A percentile compares a stretch with the other conserved stretches of the same genome.
phyloP scores from a whole-genome alignment of 2,113 vertebrate genomes.

The Rhinolophus sinicus region DNA sequence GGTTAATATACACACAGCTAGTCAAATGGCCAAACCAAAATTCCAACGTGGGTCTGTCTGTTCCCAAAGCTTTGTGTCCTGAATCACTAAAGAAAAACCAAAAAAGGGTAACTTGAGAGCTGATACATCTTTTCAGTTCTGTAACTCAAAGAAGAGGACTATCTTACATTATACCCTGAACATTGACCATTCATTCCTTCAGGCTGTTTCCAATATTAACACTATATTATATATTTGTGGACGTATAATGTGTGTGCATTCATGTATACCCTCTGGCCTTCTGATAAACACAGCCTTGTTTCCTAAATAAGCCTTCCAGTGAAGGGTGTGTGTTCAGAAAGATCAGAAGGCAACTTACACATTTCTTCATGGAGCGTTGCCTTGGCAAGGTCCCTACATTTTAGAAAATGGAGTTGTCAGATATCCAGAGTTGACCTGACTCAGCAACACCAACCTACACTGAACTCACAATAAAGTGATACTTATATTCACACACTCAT shows the following conservation, averaged over 20 bases:
- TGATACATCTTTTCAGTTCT: neutral
- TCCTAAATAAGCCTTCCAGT: neutral
- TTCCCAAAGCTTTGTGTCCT: neutral
- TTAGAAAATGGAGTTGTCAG: neutral
- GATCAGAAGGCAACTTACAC: neutral
- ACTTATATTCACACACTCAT: neutral
- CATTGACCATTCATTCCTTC: neutral
- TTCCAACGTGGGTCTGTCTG: neutral
- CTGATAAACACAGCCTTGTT: neutral
- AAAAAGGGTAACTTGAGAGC: neutral
- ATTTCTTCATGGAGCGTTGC: neutral
- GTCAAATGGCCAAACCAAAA: neutral
- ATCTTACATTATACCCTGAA: neutral
- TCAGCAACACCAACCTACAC: neutral
- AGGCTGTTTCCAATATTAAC: neutral
- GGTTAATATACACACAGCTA: neutral
- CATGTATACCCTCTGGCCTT: neutral
- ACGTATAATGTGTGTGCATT: neutral
- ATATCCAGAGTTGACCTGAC: neutral
- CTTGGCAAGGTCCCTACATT: neutral
- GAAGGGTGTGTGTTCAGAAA: neutral
- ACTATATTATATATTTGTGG: neutral
- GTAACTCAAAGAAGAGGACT: neutral
- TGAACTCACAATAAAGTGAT: neutral
- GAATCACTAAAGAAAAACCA: neutral